Evolutionary conservation across 2,888 invertebrate species (phyloP).

Genomic region (Falcaria lacertinaria): DNA sequence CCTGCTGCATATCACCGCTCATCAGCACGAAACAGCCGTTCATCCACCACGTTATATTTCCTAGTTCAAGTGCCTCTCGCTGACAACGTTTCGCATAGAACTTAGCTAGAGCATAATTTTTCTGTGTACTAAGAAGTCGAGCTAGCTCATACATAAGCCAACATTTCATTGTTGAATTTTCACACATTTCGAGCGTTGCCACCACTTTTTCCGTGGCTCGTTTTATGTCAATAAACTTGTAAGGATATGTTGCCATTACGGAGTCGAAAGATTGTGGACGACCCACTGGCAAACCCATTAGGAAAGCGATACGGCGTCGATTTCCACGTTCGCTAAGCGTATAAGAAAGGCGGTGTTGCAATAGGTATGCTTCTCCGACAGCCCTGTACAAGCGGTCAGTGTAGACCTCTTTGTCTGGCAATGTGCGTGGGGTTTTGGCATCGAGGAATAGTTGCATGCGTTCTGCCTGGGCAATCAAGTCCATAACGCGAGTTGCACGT

Average conservation of each 20-base stretch:
- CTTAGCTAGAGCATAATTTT: conserved; percentile 68
- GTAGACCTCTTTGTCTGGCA: conserved; percentile 65
- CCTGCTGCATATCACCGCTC: conserved; percentile 73
- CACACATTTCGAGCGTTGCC: conserved; percentile 62
- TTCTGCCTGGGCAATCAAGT: conserved; percentile 62
- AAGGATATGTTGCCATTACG: conserved; percentile 69
- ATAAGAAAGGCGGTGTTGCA: conserved; percentile 63
- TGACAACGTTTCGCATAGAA: conserved; percentile 70
- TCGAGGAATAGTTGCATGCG: conserved; percentile 71
- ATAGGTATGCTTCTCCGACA: conserved; percentile 65
- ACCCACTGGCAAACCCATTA: conserved; percentile 65
- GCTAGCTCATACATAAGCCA: conserved; percentile 71
- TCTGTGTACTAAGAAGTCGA: conserved; percentile 58
- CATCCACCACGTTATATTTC: conserved; percentile 64
- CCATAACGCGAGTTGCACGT: conserved; percentile 53
- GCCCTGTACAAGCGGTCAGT: conserved; percentile 62
- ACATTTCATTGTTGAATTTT: conserved; percentile 68
- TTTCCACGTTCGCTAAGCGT: conserved; percentile 67
- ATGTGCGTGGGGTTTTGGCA: conserved; percentile 55
- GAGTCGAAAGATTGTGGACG: conserved; percentile 68
- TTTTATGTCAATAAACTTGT: conserved; percentile 64
- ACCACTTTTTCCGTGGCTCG: conserved; percentile 55
- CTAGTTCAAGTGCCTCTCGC: conserved; percentile 57
- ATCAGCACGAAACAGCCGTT: conserved; percentile 65
- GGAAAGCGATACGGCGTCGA: conserved; percentile 65